Evolutionary conservation across 2,113 vertebrate genomes (phyloP), one percentile per base, ranked within the genome.

Genomic region (Dromas ardeola): DNA sequence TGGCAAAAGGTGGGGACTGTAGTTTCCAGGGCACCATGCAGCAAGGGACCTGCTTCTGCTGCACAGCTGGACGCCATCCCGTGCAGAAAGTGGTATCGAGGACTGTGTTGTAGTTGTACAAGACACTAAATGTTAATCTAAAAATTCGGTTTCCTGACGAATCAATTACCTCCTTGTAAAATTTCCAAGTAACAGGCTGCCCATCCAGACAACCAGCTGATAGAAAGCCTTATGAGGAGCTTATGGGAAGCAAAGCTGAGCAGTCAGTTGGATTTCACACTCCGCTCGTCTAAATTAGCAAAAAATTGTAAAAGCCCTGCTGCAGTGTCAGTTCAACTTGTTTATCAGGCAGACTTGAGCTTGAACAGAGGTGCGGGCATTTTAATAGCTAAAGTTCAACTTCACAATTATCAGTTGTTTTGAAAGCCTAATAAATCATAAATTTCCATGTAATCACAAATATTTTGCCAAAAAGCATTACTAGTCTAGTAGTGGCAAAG

Each of bases 31-130:
- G 63, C 59, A 38, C 42, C 4, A 4, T 4, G 17, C 17, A 52
- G 36, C 29, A 66, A 56, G 66, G 25, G 29, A 34, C 77, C 70
- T 65, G 93, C 49, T 84, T 30, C 80, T 62, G 34, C 86, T 50
- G 1, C 15, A 6, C 38, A 74, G 63, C 34, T 0, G 0, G 55
- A 18, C 2, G 2, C 3, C 2, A 25, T 50, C 29, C 3, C n/a
- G 10, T 10, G 70, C 65, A 59, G 69, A 50, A 86, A 36, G 50
- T 6, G 27, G 5, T 79, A 20, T 0, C 6, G 21, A 76, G 55
- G 20, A 67, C 9, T 43, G 10, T 13, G 21, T 2, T 59, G 17
- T 13, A 50, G 47, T 32, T 53, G 53, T 72, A 15, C 17, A 22
- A 38, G 65, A 40, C 11, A 11, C 40, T 55, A 47, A 32, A 76